phyloP scores from a whole-genome alignment of 1,140 invertebrate genomes.

The Dendroctonus valens region DNA sequence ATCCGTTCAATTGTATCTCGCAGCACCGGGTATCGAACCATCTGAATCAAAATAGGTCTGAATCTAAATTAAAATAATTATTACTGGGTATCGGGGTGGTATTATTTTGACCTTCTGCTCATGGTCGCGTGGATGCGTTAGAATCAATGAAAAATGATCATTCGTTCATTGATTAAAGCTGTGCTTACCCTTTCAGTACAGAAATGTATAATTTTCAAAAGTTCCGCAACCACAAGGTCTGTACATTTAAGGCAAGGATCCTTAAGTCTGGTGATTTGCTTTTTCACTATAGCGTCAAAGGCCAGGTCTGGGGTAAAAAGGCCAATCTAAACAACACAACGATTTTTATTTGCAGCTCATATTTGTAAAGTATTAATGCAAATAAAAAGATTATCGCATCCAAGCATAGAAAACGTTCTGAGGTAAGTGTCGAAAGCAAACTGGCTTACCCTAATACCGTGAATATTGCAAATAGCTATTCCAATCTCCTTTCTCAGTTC shows the following conservation, averaged over 20 bases:
- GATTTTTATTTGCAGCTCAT: background rate
- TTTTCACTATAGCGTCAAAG: constrained; percentile 99
- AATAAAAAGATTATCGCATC: background rate
- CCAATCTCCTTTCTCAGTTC: constrained; percentile 96
- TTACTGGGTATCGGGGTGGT: too few relatives aligned
- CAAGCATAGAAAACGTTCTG: background rate
- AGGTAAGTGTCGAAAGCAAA: background rate
- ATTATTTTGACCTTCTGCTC: too few relatives aligned
- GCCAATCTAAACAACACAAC: constrained; percentile 72
- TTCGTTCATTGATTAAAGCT: background rate
- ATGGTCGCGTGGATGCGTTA: background rate
- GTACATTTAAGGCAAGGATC: constrained; percentile 98
- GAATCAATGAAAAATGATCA: background rate
- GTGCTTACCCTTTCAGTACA: constrained; percentile 84
- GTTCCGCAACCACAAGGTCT: constrained; percentile 93
- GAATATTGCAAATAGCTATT: constrained; percentile 98
- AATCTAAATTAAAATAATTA: constrained; percentile 10
- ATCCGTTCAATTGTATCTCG: constrained; percentile 98
- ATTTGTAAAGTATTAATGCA: background rate
- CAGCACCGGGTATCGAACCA: constrained; percentile 93
- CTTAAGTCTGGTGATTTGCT: constrained; percentile 94
- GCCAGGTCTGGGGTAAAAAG: constrained; percentile 99
- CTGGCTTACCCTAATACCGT: constrained; percentile 71
- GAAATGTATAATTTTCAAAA: constrained; percentile 90
- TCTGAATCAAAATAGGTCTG: constrained; percentile 58